Base-by-base conservation (phyloP, 2,113 vertebrate genomes). In the Ptilonorhynchus violaceus region DNA sequence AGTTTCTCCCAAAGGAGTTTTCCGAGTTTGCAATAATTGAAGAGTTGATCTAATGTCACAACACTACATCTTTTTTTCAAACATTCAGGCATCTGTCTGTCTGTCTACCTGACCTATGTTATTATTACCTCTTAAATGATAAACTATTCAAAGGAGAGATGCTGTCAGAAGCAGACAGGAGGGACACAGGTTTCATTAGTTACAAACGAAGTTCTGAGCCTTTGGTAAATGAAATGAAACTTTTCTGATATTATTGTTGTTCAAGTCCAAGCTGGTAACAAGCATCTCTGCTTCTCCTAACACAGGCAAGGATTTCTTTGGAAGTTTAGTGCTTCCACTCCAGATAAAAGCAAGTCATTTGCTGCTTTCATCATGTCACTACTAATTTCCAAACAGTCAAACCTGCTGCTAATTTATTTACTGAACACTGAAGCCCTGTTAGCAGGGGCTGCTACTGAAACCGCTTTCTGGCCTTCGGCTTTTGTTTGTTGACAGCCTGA, bases 401-500 rank as follows among this genome's bases (percentile, higher is more conserved):
- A 97, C 97, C 97, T 96, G 88, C 96, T 80, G 83, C 96, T 98
- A 98, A 98, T 98, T 98, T 98, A 98, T 98, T 98, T 98, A 97
- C 98, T 97, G 98, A 98, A 94, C 95, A 87, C 78, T 97, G 97
- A 97, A 97, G 97, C 98, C 97, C 96, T 96, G 88, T 88, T 95
- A 95, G 97, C 96, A 93, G 94, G 97, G 97, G 95, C 97, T 98
- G 97, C 97, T 87, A 94, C 97, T 96, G 97, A 97, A 92, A 97
- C 95, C 93, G 96, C 94, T 97, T 97, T 97, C 97, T 94, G 97
- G 97, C 97, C 97, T 97, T 97, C 91, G 97, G 98, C 98, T 98
- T 98, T 98, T 98, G 97, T 98, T 98, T 98, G 98, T 98, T 98
- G 98, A 98, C 98, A 98, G 98, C 94, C 98, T 98, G 97, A 98